Evolutionary conservation across 2,797 vertebrate species (phyloP), one percentile per base, ranked within the genome.

Genomic region (Morelia viridis): DNA sequence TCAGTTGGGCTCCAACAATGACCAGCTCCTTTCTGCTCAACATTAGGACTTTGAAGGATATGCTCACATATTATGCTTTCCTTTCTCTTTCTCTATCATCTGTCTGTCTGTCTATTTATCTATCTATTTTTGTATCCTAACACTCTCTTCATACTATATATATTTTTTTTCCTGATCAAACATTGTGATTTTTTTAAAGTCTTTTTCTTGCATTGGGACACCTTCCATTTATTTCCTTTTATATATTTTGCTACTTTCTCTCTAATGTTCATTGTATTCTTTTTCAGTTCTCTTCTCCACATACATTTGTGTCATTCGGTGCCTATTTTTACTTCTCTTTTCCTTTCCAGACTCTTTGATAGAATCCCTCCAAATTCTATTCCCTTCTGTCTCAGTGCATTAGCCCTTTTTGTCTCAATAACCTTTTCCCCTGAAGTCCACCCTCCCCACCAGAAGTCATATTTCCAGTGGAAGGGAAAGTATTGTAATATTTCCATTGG

Each of bases 1-100:
- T 95, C 94, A 7, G 87, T 35, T 89, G 71, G 87, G 56, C 87
- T 57, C 24, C 35, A 53, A 15, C 26, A 68, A 50, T 35, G 26
- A n/a, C 28, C 53, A 4, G 0, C 6, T 41, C 26, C 17, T n/a
- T 19, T 17, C 10, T 22, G 41, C 50, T 56, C 60, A 57, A 28
- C 2, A 58, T n/a, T 15, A 26, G 13, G 85, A 87, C 12, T 56
- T 62, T 53, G 57, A 50, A 83, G 41, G 56, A 65, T n/a, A 28
- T 31, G 31, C 56, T 60, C 12, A 76, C 13, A 64, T 80, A 41
- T n/a, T 64, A 24, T 4, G 0, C 3, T 35, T 19, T 12, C 13
- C 31, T 62, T 9, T 83, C 76, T 76, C 35, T 3, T 64, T 35
- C n/a, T 17, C 31, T 71, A 13, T 5, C 15, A 4, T 50, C 57